Evolutionary conservation across 2,888 invertebrate genomes (phyloP), one percentile per base, ranked within the genome.

Genomic region (Dynastes grantii): DNA sequence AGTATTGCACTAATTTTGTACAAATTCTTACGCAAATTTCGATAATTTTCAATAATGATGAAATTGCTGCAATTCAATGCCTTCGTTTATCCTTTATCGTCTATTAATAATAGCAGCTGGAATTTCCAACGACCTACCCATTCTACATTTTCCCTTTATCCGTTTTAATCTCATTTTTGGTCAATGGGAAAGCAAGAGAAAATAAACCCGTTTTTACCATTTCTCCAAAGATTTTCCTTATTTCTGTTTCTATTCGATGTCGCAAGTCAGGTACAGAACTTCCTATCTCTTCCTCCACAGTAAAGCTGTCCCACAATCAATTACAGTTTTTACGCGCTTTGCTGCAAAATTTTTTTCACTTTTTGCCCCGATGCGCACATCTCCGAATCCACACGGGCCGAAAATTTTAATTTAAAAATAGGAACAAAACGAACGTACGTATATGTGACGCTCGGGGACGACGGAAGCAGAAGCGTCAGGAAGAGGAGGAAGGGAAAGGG

Each of bases 321-420:
- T 75, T 75, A 75, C 73, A 45, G 55, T 75, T 75, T 75, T 75
- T 75, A 40, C 55, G 58, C 40, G 40, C 73, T 27, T 29, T 61
- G 45, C 29, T 75, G 27, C 73, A n/a, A 27, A 68, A 29, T 61
- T 75, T 75, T 73, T 75, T 37, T 29, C 71, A 16, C 37, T 16
- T 61, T 61, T 45, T 61, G 58, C n/a, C 45, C 22, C 61, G 73
- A 2, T 8, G 11, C 61, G 45, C 73, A 49, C 73, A 75, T 75
- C 73, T 75, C 45, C 61, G 73, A 75, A 27, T 40, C 61, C 40
- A 61, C 45, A 45, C 73, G 61, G 45, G 73, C 73, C 61, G 73
- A 75, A 75, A 75, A 75, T 75, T 75, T 75, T 75, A 75, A 75
- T 75, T 75, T 75, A 61, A 75, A 75, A 75, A 75, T 75, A 75